Evolutionary conservation across 2,888 invertebrate species (phyloP), one percentile per base, ranked within the genome.

Genomic region (Chaetogeoica ovagalla): DNA sequence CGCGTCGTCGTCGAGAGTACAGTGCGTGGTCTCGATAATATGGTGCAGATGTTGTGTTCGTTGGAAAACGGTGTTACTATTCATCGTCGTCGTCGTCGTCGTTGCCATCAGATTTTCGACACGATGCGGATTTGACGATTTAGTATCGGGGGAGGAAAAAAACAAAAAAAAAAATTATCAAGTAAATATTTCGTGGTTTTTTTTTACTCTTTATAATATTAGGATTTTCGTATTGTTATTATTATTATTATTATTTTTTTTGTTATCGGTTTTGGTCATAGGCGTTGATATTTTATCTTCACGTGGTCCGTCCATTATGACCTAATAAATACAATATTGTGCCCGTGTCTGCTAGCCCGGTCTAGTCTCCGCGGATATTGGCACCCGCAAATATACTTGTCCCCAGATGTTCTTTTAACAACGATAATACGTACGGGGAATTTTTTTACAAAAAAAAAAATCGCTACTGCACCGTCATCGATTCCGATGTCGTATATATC

Each of bases 301-400:
- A 79, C 77, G 77, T 79, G 77, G 77, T 79, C 77, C 77, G 77
- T 79, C 77, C 70, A 79, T 70, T 70, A 79, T 79, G 77, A 79
- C 77, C 77, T 70, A 71, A 79, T 70, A 79, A 77, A 70, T 11
- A 57, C 37, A 30, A 52, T 65, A 30, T 75, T 19, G 4, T 57
- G 39, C 30, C 60, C 15, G 43, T 72, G 72, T 72, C 60, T 48
- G 13, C 57, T 13, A 15, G 48, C 55, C 19, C n/a, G 55, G 55
- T 57, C 11, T 70, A 17, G 30, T 57, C 11, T 55, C 30, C 30
- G 30, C 15, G 68, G 55, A 55, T 55, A 55, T 43, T 21, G 66
- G 66, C 21, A 43, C 43, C 43, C 37, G 13, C 30, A 4, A 4
- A 4, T 63, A 19, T 63, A 9, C 7, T 1, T 37, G 37, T 37